Evolutionary conservation across 1,140 invertebrate genomes (phyloP).

Genomic region (Drosophila takahashii): DNA sequence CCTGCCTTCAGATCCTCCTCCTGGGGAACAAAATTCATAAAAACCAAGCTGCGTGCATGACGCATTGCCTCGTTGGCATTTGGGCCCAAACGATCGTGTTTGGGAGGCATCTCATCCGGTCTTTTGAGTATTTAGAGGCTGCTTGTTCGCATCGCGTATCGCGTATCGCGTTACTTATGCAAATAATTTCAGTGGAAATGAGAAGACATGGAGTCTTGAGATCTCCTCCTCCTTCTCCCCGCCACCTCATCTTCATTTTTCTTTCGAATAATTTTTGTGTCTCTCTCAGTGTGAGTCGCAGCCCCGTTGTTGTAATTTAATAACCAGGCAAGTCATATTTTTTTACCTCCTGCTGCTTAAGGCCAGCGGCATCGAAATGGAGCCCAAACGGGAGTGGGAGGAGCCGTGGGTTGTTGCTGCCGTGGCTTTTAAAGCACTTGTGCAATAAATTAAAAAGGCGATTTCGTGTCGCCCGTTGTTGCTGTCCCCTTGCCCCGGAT

Average conservation of each 20-base stretch:
- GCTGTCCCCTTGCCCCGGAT: conserved; percentile 22
- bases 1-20: conserved; percentile 6
- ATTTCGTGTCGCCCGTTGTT: conserved; percentile 72
- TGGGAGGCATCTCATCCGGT: conserved; percentile 64
- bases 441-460: conserved; percentile 83
- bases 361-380: conserved; percentile 48
- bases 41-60: conserved; percentile 69
- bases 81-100: conserved; percentile 73
- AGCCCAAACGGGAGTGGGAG: conserved; percentile 31
- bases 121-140: conserved; percentile 45
- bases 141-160: conserved; percentile 61
- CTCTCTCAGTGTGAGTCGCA: conserved; percentile 76
- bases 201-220: conserved; percentile 66
- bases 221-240: not conserved
- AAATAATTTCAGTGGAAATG: conserved; percentile 80
- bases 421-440: conserved; percentile 72
- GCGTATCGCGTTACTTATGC: conserved; percentile 82
- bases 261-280: conserved; percentile 76
- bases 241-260: conserved; percentile 42
- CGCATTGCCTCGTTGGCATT: conserved; percentile 73
- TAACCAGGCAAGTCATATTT: conserved; percentile 80
- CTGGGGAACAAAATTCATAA: not conserved
- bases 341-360: conserved; percentile 75
- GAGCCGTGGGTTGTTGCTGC: conserved; percentile 57
- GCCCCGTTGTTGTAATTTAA: conserved; percentile 74